A percentile compares a stretch with the other conserved stretches of the same genome.
Conservation (phyloP, 2,113 vertebrate species). For the Recurvirostra avosetta region DNA sequence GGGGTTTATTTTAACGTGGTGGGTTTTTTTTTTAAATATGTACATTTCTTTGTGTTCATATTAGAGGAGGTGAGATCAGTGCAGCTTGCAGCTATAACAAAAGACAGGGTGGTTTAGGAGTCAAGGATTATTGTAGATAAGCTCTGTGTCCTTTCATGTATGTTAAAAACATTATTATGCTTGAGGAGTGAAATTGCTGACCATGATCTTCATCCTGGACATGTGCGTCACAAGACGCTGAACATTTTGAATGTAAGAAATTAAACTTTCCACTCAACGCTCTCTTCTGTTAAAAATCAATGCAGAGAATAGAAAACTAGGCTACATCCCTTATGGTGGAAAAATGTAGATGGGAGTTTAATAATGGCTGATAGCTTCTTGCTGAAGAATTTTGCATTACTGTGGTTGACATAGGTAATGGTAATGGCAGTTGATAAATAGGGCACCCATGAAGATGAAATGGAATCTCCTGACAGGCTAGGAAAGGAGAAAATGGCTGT, state of each 20-base stretch:
- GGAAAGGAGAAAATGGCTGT: neutral
- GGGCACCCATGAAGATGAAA: neutral
- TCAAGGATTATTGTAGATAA: neutral
- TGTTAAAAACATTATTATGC: neutral
- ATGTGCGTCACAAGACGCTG: neutral
- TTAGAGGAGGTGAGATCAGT: neutral
- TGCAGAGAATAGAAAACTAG: neutral
- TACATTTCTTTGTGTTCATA: neutral
- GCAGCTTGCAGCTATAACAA: neutral
- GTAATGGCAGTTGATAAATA: neutral
- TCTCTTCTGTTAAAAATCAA: neutral
- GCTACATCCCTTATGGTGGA: neutral
- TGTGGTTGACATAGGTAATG: neutral
- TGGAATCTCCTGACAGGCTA: neutral
- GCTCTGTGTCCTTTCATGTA: neutral
- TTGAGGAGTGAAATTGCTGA: neutral
- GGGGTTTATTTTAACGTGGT: neutral
- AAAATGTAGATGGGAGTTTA: neutral
- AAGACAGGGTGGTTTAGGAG: neutral
- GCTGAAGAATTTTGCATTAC: neutral
- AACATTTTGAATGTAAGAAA: neutral
- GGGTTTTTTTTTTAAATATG: fast-evolving
- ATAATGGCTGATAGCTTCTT: neutral
- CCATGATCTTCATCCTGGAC: neutral
- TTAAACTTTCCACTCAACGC: neutral